Percentiles rank a stretch among this genome's conserved stretches.
Evolutionary conservation across 2,888 invertebrate genomes (phyloP).

Genomic region (Melieria picta): DNA sequence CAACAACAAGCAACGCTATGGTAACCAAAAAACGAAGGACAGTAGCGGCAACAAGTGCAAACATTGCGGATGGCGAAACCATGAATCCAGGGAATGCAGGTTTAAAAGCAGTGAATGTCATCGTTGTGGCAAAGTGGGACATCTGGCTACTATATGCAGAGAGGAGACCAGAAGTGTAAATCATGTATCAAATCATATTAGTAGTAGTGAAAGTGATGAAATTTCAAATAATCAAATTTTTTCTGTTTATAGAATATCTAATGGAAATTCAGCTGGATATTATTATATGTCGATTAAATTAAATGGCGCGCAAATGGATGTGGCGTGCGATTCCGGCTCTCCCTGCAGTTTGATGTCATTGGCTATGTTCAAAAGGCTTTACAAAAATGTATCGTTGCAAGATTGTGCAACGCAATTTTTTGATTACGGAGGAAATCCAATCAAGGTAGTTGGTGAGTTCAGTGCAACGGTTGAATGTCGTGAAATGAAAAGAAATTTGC

Average conservation of each 20-base stretch:
- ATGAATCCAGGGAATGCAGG: constrained; percentile 31
- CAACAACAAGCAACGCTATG: constrained; percentile 7
- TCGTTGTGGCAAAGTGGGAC: constrained; percentile 33
- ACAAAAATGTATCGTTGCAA: constrained; percentile 22
- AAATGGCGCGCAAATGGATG: constrained; percentile 13
- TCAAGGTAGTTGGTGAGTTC: constrained; percentile 29
- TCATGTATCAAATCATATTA: constrained; percentile 35
- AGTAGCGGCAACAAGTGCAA: constrained; percentile 24
- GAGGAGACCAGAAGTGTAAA: constrained; percentile 34
- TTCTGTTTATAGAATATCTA: constrained; percentile 14
- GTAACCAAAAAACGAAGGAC: constrained; percentile 4
- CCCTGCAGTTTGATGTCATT: constrained; percentile 14
- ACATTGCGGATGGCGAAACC: constrained; percentile 37
- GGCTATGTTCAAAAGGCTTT: neutral
- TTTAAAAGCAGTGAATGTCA: constrained; percentile 35
- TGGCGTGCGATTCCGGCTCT: constrained; percentile 11
- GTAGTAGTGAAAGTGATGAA: constrained; percentile 15
- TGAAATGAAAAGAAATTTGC: neutral
- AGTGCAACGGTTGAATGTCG: constrained; percentile 17
- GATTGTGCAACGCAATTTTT: constrained; percentile 1
- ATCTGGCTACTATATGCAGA: constrained; percentile 32
- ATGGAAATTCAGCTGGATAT: constrained; percentile 10
- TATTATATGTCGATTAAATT: constrained; percentile 14
- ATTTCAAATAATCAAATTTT: constrained; percentile 24
- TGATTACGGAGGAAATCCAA: constrained; percentile 2